Base-by-base conservation (phyloP, 2,888 invertebrate genomes). In the Caenorhabditis wallacei region DNA sequence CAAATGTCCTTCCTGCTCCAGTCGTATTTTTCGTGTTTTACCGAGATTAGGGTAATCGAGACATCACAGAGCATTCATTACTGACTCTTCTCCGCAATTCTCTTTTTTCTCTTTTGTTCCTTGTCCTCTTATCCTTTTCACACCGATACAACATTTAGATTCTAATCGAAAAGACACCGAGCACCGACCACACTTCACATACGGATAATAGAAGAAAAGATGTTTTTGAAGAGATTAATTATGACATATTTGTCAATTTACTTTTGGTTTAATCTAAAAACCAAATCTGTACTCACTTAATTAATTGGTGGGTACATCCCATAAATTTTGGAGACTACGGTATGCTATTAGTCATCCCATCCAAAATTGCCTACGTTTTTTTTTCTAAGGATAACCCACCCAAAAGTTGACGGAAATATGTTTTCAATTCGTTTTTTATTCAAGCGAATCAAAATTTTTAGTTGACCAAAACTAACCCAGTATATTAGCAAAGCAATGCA, bases 1-100 rank as follows among this genome's bases (percentile, higher is more conserved):
- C 69, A 78, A 78, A 78, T 78, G 78, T 69, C 69, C 69, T 78
- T 76, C 57, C 40, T 53, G 30, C 64, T 53, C 43, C 48, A 57
- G 46, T 40, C 72, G 35, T 54, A 63, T 64, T 57, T n/a, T 56
- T 74, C 64, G 63, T 74, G n/a, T 74, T 74, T 64, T 64, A 53
- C 75, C 76, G 53, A 76, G 76, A 76, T 68, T 76, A 76, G 68
- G 76, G 76, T 76, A 59, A 76, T 69, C 59, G 61, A 68, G 51
- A 66, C 51, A 66, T 59, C 56, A 43, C 63, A 75, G 18, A 75
- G 48, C 57, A 59, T 57, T 66, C 66, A 75, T 66, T 66, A 59
- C 75, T 66, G 66, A 37, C 66, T 66, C 35, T 35, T 51, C 56
- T 22, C 30, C 37, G 8, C 8, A 48, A 37, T 40, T 63, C 40